Base-by-base conservation (phyloP, 2,797 vertebrate genomes). In the Protonibea diacanthus region DNA sequence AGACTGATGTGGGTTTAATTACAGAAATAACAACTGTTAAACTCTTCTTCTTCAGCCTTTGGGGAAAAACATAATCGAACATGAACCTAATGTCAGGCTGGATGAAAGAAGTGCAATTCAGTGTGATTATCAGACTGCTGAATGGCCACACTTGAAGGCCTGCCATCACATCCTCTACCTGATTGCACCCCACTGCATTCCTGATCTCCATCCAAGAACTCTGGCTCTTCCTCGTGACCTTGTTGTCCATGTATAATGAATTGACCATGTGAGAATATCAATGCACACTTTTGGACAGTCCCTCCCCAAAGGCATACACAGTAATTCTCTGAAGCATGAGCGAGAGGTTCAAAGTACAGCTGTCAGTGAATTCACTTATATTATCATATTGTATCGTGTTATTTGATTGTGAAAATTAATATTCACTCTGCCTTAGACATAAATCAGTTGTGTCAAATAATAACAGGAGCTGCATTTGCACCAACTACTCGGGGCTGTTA, bases 161-260 rank as follows among this genome's bases (percentile, higher is more conserved):
- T 55, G 53, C 53, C 42, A 47, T 75, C 29, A 49, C 25, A 14
- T 0, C 62, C 38, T 63, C 40, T 21, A n/a, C 21, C 18, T 56
- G 29, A 55, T 48, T 47, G 33, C 44, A 48, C 62, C 51, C 8
- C 45, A 13, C 40, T 15, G 33, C 62, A n/a, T 27, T 27, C 33
- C 60, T 62, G 33, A 60, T 55, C 52, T 21, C 64, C 18, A 53
- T 60, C 44, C 55, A 51, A 49, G 44, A 55, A 25, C 21, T 25
- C 2, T 2, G 13, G 18, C 12, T 55, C 13, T 21, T 27, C 53
- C 45, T 20, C 0, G 0, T 51, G 33, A 66, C 56, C 45, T 38
- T 25, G 12, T 58, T 62, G 44, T 63, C 38, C 21, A 17, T 42
- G 18, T 11, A 25, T 23, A 58, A 40, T 23, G 42, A 15, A 49